Conservation (phyloP, 2,888 invertebrate genomes). For the Tetramorium bicarinatum region DNA sequence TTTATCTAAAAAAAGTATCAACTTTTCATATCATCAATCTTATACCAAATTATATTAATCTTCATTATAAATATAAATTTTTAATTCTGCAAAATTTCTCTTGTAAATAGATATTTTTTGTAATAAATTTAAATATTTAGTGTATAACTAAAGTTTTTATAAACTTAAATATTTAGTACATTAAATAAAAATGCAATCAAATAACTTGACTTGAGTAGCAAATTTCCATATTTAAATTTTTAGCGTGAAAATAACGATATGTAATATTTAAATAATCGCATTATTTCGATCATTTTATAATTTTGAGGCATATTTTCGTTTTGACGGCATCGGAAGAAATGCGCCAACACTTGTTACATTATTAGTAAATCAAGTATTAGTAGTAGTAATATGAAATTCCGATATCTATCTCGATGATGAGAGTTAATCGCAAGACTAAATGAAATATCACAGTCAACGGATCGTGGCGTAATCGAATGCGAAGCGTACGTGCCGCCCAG, state of each 20-base stretch:
- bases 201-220: not conserved
- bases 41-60: not conserved
- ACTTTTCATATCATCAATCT: too few species aligned
- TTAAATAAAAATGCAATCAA: not conserved
- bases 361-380: not conserved
- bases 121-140: not conserved
- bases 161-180: not conserved
- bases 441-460: conserved; percentile 58
- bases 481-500: conserved; percentile 47
- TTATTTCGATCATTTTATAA: not conserved
- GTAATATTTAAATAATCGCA: not conserved
- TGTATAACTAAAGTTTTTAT: not conserved
- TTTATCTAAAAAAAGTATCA: not conserved
- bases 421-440: conserved; percentile 47
- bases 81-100: not conserved
- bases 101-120: not conserved
- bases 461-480: conserved; percentile 66
- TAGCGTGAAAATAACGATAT: not conserved
- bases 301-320: not conserved
- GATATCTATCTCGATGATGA: conserved; percentile 28
- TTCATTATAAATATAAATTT: not conserved
- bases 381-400: conserved; percentile 2
- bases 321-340: not conserved
- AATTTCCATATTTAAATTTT: not conserved
- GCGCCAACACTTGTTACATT: not conserved